A percentile compares a stretch with the other conserved stretches of the same genome.
phyloP scores from a whole-genome alignment of 1,140 invertebrate species.

The Lordiphosa stackelbergi region DNA sequence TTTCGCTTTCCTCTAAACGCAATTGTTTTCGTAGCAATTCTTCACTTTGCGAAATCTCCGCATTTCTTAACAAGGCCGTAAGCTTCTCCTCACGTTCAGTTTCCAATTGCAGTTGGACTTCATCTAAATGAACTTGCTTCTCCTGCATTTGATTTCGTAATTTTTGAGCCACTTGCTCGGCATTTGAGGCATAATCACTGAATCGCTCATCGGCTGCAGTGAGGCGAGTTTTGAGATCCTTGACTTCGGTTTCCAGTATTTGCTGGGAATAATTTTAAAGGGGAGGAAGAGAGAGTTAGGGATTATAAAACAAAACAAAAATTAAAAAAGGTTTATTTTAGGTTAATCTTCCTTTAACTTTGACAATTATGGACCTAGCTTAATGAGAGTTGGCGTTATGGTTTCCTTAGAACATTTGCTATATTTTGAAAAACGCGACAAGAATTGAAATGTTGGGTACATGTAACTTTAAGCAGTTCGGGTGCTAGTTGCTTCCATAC shows the following conservation, averaged over 20 bases:
- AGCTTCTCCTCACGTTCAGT: conserved; percentile 86
- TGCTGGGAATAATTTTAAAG: conserved; percentile 33
- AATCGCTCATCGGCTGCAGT: conserved; percentile 67
- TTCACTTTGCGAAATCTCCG: conserved; percentile 89
- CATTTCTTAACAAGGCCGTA: conserved; percentile 86
- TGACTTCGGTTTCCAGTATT: conserved; percentile 53
- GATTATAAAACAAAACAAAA: too few species aligned
- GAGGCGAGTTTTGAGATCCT: conserved; percentile 65
- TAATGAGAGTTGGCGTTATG: too few species aligned
- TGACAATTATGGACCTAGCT: too few species aligned
- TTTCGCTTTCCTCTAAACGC: conserved; percentile 78
- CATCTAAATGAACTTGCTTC: conserved; percentile 58
- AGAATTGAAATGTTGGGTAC: too few species aligned
- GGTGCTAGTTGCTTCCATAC: too few species aligned
- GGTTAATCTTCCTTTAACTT: too few species aligned
- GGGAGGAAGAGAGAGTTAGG: too few species aligned
- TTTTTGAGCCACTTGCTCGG: conserved; percentile 62
- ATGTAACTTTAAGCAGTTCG: too few species aligned
- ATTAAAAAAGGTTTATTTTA: too few species aligned
- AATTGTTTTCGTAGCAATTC: conserved; percentile 85
- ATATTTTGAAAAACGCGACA: too few species aligned
- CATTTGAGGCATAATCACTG: conserved; percentile 68
- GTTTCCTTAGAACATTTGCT: too few species aligned
- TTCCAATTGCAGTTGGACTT: conserved; percentile 55
- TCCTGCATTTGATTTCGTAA: conserved; percentile 48